phyloP scores from a whole-genome alignment of 2,888 invertebrate genomes.

The Xestia rhomboidea region DNA sequence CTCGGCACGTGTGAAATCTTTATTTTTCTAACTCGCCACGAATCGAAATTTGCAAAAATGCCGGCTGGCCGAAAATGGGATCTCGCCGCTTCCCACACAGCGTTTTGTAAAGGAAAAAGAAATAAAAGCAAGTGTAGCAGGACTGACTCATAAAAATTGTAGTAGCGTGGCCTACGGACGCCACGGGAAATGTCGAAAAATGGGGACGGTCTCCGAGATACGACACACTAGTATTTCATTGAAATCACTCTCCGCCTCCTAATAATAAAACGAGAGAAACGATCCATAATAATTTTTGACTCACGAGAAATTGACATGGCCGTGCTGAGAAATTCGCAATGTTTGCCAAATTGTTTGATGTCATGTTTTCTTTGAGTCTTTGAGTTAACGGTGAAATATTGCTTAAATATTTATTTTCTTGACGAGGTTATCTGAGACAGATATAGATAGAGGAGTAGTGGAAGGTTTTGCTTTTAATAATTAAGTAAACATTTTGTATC shows the following conservation, averaged over 20 bases:
- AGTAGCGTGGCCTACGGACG: slow-evolving; percentile 72
- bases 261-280: slow-evolving; percentile 47
- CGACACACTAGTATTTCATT: slow-evolving; percentile 50
- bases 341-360: slow-evolving; percentile 36
- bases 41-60: slow-evolving; percentile 82
- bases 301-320: slow-evolving; percentile 41
- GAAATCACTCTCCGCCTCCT: slow-evolving; percentile 55
- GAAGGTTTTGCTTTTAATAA: slow-evolving; percentile 47
- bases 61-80: slow-evolving; percentile 81
- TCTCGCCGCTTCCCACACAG: slow-evolving; percentile 78
- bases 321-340: slow-evolving; percentile 31
- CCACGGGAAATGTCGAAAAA: slow-evolving; percentile 77
- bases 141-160: slow-evolving; percentile 86
- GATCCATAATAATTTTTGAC: slow-evolving; percentile 51
- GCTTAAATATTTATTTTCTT: slow-evolving; percentile 54
- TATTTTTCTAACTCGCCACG: slow-evolving; percentile 77
- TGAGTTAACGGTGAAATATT: slow-evolving; percentile 42
- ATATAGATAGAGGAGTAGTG: slow-evolving; percentile 8
- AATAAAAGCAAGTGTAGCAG: slow-evolving; percentile 71
- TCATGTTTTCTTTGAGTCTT: slow-evolving; percentile 50
- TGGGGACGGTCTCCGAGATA: slow-evolving; percentile 66
- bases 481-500: slow-evolving; percentile 64
- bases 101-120: slow-evolving; percentile 77
- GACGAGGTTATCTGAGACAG: slow-evolving; percentile 17
- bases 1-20: slow-evolving; percentile 75